Base-by-base conservation (phyloP, 2,797 vertebrate genomes). In the Phalanger gymnotis region DNA sequence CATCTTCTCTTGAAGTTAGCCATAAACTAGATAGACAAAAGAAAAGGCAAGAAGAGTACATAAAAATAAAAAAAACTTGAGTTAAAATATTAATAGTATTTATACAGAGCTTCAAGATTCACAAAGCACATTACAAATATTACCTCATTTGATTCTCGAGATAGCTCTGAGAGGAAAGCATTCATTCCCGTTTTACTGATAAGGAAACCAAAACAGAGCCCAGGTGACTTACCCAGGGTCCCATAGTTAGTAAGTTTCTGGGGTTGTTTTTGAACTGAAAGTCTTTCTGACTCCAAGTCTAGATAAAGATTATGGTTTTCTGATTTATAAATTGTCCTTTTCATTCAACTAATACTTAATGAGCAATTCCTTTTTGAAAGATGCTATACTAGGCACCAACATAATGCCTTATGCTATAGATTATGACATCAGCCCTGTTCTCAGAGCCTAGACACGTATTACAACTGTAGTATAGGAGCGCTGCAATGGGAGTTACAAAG, bases 1-100 rank as follows among this genome's bases (percentile, higher is more conserved):
- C 96, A 90, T 93, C 54, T 93, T 53, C 61, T 73, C 81, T 47
- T 94, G 90, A 57, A 91, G 51, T 52, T n/a, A 92, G 51, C 53
- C 31, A 87, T 40, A 87, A 91, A 34, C 91, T 89, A 92, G 14
- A 92, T 92, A 96, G 93, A 95, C 93, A 53, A 93, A 92, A 73
- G 34, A 31, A 94, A 22, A 19, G 58, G 89, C 40, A 81, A 94
- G 52, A 95, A 89, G 92, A 73, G n/a, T 93, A 40, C 22, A 9
- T 27, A 27, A 3, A 54, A 19, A 54, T 58, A 31, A 34, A 55
- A 57, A 94, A 61, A 34, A 54, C 53, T 93, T 94, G 34, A 54
- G 55, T 66, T 66, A 66, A 66, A 16, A 19, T 61, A 66, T 40
- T 73, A 22, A 40, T 73, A 73, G n/a, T 1, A 27, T 47, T 87